Conservation (phyloP, 1,140 invertebrate species). For the Apis florea region DNA sequence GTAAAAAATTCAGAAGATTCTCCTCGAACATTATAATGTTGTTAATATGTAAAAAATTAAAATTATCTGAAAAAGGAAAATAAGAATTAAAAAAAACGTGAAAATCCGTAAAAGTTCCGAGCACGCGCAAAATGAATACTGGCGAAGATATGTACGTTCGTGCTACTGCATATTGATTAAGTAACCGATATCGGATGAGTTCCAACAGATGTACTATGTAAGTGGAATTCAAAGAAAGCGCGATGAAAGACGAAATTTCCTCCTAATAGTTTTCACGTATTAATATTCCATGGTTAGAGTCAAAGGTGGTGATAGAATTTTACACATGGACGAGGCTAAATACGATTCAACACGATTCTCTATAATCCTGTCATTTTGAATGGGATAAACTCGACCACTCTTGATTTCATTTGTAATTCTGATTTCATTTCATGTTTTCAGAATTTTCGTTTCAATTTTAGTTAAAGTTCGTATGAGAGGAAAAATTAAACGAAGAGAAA, state of each 20-base stretch:
- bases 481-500: no score
- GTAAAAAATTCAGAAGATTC: no score
- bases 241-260: slow-evolving; percentile 11
- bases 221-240: slow-evolving; percentile 16
- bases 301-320: background rate
- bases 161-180: background rate
- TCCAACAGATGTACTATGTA: background rate
- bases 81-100: no score
- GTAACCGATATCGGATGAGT: background rate
- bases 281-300: background rate
- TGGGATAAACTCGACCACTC: no score
- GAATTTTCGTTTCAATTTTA: no score
- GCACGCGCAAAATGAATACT: background rate
- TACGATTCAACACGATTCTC: background rate
- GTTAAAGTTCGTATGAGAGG: no score
- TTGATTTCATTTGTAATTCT: no score
- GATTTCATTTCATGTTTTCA: no score
- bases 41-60: no score
- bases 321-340: background rate
- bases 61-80: no score
- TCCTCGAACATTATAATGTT: no score
- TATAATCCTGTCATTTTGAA: background rate
- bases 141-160: background rate
- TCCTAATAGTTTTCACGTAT: background rate
- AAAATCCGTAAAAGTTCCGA: no score